phyloP scores from a whole-genome alignment of 2,113 vertebrate genomes.

The Mormoops blainvillei region DNA sequence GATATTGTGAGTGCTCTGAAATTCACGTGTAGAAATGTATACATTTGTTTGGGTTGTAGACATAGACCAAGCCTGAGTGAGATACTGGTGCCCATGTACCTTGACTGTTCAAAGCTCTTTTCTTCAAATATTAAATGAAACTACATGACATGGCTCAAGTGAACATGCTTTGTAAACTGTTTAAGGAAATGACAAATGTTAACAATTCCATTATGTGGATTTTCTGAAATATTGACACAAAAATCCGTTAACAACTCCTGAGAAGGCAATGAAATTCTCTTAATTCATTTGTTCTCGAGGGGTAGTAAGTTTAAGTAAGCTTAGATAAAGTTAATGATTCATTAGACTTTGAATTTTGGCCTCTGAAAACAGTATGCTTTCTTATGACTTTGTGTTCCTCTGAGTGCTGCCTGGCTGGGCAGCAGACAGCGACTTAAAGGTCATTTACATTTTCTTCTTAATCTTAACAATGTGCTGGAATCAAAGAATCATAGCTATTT shows the following conservation, averaged over 20 bases:
- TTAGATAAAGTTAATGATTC: constrained; percentile 28
- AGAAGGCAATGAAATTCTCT: neutral
- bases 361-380: neutral
- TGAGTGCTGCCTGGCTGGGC: neutral
- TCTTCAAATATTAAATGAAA: neutral
- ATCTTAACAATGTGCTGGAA: constrained; percentile 10
- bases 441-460: constrained; percentile 19
- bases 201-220: neutral
- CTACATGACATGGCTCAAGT: neutral
- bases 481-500: constrained; percentile 25
- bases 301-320: neutral
- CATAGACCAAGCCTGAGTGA: neutral
- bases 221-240: constrained; percentile 16
- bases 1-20: neutral
- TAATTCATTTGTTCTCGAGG: constrained; percentile 25
- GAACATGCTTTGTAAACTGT: neutral
- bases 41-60: neutral
- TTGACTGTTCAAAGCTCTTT: neutral
- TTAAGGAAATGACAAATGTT: neutral
- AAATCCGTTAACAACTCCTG: neutral
- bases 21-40: neutral
- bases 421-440: neutral
- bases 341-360: neutral
- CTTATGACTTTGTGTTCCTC: constrained; percentile 24
- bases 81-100: neutral